These are phyloP conservation scores for Chironomus tepperi DNA, from an alignment of 1,140 invertebrate species.

Conservation along the genomic window DNA sequence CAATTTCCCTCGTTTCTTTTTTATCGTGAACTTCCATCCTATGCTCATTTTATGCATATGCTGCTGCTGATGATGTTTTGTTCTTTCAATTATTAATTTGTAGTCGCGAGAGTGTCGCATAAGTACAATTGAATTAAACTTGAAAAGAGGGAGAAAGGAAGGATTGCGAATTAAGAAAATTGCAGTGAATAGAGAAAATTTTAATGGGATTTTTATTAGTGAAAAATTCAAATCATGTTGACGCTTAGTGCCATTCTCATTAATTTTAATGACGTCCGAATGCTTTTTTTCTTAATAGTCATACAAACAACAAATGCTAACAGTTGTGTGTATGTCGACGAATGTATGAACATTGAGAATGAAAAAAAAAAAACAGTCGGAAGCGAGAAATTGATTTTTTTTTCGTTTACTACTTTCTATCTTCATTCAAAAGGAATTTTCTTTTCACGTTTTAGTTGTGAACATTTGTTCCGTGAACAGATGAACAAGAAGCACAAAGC, in stretches of 20 bases:
- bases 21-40: background rate
- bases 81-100: background rate
- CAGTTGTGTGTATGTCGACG: background rate
- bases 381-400: background rate
- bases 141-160: too few relatives aligned
- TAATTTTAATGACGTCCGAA: slow-evolving; percentile 8
- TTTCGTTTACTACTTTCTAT: background rate
- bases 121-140: too few relatives aligned
- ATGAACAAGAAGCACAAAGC: too few relatives aligned
- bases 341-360: background rate
- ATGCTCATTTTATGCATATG: background rate
- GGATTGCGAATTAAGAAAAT: background rate
- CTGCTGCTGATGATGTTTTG: background rate
- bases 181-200: background rate
- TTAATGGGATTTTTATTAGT: background rate
- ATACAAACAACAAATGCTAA: background rate
- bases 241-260: background rate
- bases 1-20: too few relatives aligned
- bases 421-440: too few relatives aligned
- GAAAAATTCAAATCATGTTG: slow-evolving; percentile 14
- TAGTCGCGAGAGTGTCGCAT: background rate
- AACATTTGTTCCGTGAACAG: too few relatives aligned
- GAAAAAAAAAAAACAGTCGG: too few relatives aligned
- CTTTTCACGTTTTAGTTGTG: too few relatives aligned
- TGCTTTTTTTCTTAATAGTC: background rate